Percentiles rank a stretch among this genome's conserved stretches.
phyloP scores from a whole-genome alignment of 2,113 vertebrate species.

The Casuarius casuarius region DNA sequence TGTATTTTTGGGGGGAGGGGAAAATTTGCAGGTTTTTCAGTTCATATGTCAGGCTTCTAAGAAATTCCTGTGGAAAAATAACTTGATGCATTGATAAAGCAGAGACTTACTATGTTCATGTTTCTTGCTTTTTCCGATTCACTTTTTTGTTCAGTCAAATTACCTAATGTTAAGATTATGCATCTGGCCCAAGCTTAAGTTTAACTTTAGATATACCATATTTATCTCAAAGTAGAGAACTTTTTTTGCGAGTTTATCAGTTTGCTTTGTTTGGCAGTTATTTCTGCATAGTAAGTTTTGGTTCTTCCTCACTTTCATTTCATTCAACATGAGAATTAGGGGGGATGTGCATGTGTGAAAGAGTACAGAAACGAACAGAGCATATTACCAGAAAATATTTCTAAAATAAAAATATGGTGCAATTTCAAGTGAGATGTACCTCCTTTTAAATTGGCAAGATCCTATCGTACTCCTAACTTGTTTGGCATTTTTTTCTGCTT shows the following conservation, averaged over 20 bases:
- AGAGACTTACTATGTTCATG: neutral
- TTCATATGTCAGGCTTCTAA: fast-evolving
- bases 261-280: neutral
- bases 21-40: neutral
- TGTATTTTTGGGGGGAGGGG: neutral
- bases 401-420: neutral
- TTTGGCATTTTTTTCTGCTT: neutral
- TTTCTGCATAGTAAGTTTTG: neutral
- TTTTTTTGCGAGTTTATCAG: neutral
- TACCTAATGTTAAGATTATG: neutral
- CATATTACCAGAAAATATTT: neutral
- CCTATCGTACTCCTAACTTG: neutral
- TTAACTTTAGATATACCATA: neutral
- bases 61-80: neutral
- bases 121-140: neutral
- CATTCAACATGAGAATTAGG: neutral
- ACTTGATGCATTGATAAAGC: neutral
- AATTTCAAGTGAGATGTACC: neutral
- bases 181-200: neutral
- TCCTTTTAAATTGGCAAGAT: neutral
- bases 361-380: neutral
- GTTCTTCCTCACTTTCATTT: neutral
- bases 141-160: neutral
- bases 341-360: neutral
- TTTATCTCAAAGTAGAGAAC: neutral